Evolutionary conservation across 1,140 invertebrate species (phyloP), one percentile per base, ranked within the genome.

Genomic region (Habropoda laboriosa): DNA sequence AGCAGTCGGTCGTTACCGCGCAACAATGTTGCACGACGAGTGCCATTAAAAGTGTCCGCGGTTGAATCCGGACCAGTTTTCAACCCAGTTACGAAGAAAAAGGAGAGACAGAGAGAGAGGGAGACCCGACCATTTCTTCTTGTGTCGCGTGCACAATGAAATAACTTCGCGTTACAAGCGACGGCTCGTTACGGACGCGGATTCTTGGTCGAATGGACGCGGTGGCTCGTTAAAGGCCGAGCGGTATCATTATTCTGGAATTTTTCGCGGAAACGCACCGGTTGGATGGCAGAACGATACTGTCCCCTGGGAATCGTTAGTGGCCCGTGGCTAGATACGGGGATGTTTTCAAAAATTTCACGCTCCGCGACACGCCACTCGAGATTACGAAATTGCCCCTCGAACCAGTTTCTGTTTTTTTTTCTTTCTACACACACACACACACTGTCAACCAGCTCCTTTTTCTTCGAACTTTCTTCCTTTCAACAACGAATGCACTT

Each of bases 1-100:
- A 74, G 51, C 55, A 53, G 40, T 42, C 51, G 60, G 60, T 77
- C 79, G 79, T 63, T 84, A 73, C 42, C 61, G 71, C 38, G 60
- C 79, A 66, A 86, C 79, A 64, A 74, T 78, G 73, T 78, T 66
- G 42, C 68, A 24, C 67, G 13, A 32, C 47, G 79, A 89, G 86
- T 85, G 78, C 85, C 86, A 85, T 85, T 88, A 83, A 87, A 89
- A 89, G 88, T 88, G 68, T 85, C 66, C 80, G 81, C 80, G 66
- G 51, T 51, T 82, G 84, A 86, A 90, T 86, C 85, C 81, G 85
- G 83, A 79, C 61, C 63, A 70, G 71, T 83, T 83, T 64, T 87
- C 86, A 87, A 85, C 84, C 85, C 70, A 83, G 76, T 85, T 87
- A 80, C n/a, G 60, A 53, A 38, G 49, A 47, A 61, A 55, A 64